Conservation (phyloP, 1,140 invertebrate genomes). For the Drosophila jambulina region DNA sequence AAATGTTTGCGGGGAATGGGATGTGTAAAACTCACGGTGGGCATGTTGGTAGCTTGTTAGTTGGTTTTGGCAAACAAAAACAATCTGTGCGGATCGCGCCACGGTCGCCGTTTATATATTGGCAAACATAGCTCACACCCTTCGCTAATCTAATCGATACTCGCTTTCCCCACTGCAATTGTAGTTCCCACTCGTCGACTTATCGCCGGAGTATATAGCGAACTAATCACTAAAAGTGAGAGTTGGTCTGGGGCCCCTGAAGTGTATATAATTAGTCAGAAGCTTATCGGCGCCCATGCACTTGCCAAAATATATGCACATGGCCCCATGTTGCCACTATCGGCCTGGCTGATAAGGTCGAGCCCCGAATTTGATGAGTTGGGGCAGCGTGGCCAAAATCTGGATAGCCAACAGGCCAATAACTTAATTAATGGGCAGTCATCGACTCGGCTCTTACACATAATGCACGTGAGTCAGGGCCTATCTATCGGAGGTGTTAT, state of each 20-base stretch:
- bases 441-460: slow-evolving; percentile 15
- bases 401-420: slow-evolving; percentile 21
- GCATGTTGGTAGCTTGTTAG: slow-evolving; percentile 60
- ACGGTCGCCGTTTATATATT: slow-evolving; percentile 61
- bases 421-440: slow-evolving; percentile 31
- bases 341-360: slow-evolving; percentile 57
- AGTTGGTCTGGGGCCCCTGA: slow-evolving; percentile 22
- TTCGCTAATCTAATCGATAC: slow-evolving; percentile 68
- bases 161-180: slow-evolving; percentile 31
- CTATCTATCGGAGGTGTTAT: neutral
- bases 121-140: slow-evolving; percentile 47
- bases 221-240: slow-evolving; percentile 34
- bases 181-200: slow-evolving; percentile 45
- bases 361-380: slow-evolving; percentile 13
- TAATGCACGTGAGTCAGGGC: slow-evolving; percentile 38
- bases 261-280: slow-evolving; percentile 46
- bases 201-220: slow-evolving; percentile 36
- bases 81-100: slow-evolving; percentile 55
- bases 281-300: slow-evolving; percentile 48
- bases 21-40: slow-evolving; percentile 61
- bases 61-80: slow-evolving; percentile 58
- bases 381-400: slow-evolving; percentile 13
- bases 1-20: no score
- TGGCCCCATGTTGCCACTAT: slow-evolving; percentile 16
- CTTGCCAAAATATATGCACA: slow-evolving; percentile 34